Base-by-base conservation (phyloP, 2,888 invertebrate species). In the Endotricha flammealis region DNA sequence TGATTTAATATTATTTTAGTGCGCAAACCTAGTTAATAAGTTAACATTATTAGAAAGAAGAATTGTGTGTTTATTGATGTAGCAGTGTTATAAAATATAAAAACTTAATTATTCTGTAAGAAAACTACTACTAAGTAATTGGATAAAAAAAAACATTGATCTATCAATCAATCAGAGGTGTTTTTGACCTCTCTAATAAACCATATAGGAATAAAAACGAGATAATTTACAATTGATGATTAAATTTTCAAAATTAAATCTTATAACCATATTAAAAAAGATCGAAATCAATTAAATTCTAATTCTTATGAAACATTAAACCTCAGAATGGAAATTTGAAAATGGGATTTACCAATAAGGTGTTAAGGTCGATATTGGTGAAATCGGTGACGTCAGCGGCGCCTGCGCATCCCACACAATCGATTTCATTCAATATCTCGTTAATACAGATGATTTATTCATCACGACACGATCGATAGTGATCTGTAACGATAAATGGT, bases 341-440 rank as follows among this genome's bases (percentile, higher is more conserved):
- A 60, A 58, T 57, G 49, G 51, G 51, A 56, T 63, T 48, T 52
- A 34, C 59, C 52, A 55, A 56, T 56, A 66, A 46, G 63, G 62
- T 16, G 29, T 16, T 57, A 53, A 56, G 56, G 64, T 57, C 48
- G 48, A 51, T 48, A 56, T 55, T 62, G 60, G 58, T 12, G 56
- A 45, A 52, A 28, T 20, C 29, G 34, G 16, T 78, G 75, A 73
- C 73, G 79, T 74, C 68, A 78, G 23, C 53, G 62, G 64, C 73
- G 75, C 75, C 69, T 40, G 74, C 64, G 64, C 77, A 70, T 69
- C 76, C 73, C 58, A 72, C 73, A 72, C 71, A 68, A 60, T 57
- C 57, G 49, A 41, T 49, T 51, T 57, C 63, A 64, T 70, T 69
- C 61, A 62, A 48, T 55, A 62, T 54, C 54, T 54, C 46, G 53